Percentiles rank a stretch among this genome's conserved stretches.
These are phyloP conservation scores for Aleiodes testaceus DNA, from an alignment of 2,888 invertebrate genomes.

Conservation along the genomic window DNA sequence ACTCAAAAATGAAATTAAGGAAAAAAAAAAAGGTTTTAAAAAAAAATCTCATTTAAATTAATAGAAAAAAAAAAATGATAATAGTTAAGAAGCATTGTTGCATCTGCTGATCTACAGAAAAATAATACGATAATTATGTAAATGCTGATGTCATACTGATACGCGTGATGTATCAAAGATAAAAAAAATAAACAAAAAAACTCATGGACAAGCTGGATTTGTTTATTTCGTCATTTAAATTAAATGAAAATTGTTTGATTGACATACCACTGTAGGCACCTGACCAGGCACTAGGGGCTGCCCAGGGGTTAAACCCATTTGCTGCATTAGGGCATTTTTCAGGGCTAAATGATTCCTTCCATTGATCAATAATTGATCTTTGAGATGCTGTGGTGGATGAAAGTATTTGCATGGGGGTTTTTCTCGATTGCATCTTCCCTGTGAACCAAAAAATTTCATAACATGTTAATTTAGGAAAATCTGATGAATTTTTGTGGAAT, in stretches of 20 bases:
- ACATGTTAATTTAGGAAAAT: neutral
- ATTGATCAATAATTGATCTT: slow-evolving; percentile 99
- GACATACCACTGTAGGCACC: slow-evolving; percentile 93
- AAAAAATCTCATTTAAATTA: slow-evolving; percentile 4
- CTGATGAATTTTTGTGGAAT: too few relatives aligned
- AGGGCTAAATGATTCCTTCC: slow-evolving; percentile 99
- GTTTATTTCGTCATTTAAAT: neutral
- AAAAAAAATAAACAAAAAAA: neutral
- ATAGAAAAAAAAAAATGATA: slow-evolving; percentile 20
- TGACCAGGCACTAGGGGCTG: slow-evolving; percentile 94
- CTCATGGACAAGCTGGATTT: slow-evolving; percentile 4
- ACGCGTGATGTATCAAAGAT: slow-evolving; percentile 21
- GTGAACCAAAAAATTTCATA: slow-evolving; percentile 61
- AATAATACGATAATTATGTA: slow-evolving; percentile 7
- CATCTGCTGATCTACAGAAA: slow-evolving; percentile 30
- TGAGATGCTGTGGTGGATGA: slow-evolving; percentile 99
- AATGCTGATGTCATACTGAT: slow-evolving; percentile 15
- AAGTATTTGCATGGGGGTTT: slow-evolving; percentile 99
- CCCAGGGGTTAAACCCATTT: slow-evolving; percentile 94
- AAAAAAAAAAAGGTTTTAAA: slow-evolving; percentile 23
- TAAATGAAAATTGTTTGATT: neutral
- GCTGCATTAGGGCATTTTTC: slow-evolving; percentile 98
- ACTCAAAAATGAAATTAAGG: slow-evolving; percentile 28
- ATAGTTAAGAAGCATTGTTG: slow-evolving; percentile 15
- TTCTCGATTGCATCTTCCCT: slow-evolving; percentile 99